Evolutionary conservation across 2,888 invertebrate genomes (phyloP), one percentile per base, ranked within the genome.

Genomic region (Drosophila acutilabella): DNA sequence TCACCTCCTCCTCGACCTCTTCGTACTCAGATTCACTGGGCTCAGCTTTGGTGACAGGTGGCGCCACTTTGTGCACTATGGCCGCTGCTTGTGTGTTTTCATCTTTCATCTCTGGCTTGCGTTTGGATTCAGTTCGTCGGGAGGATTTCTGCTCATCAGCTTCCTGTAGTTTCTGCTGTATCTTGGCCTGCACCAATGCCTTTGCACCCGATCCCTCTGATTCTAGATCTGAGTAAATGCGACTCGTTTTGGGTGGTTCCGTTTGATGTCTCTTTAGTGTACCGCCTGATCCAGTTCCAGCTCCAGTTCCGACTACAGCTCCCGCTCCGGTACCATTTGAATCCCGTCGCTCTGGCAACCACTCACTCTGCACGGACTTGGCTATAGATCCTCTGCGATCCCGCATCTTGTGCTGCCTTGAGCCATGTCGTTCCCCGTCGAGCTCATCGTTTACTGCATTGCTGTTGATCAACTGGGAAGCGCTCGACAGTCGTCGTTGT

Each of bases 151-250:
- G 68, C 16, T 88, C 69, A 20, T 89, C 77, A 5, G 81, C 77
- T 61, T 90, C 84, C 42, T 88, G 85, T 1, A 92, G 71, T 69
- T 93, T 92, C 72, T 93, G 92, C 62, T 91, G 91, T 38, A 92
- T 93, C 69, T 92, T 92, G 0, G 92, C 92, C 62, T 92, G 93
- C 0, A 92, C 92, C n/a, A 92, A 60, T 0, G 91, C 92, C 41
- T 89, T 86, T 5, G 92, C 90, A 5, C 89, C 92, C 0, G 92
- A 91, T 0, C 91, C 90, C 53, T 93, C 92, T 0, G 93, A 92
- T 42, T 93, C 93, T 14, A 92, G 80, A 60, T 92, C 92, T 0
- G 92, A 91, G 67, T 90, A 91, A 60, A 90, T 90, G 60, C 91
- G 89, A 66, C 83, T 89, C 0, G 89, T 85, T 10, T 86, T 86